Conservation (phyloP, 2,113 vertebrate genomes). For the Phalacrocorax aristotelis region DNA sequence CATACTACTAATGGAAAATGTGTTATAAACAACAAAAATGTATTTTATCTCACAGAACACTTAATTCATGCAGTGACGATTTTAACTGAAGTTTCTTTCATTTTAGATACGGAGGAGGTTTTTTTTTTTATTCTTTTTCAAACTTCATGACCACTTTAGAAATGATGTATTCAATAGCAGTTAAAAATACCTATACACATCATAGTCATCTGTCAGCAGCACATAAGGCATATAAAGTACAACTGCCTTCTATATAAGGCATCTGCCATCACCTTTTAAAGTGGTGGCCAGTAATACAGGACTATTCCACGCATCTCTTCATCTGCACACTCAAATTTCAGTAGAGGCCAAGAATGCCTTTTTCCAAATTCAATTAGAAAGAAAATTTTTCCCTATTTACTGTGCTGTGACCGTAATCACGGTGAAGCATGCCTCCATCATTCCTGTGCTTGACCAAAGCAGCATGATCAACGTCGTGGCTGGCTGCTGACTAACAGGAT, state of each 20-base stretch:
- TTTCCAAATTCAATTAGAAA: not conserved
- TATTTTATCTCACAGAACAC: constrained; percentile 36
- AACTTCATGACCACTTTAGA: not conserved
- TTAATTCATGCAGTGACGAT: constrained; percentile 56
- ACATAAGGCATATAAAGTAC: not conserved
- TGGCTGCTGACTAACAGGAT: not conserved
- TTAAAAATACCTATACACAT: not conserved
- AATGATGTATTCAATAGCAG: not conserved
- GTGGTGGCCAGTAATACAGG: not conserved
- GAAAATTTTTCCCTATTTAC: not conserved
- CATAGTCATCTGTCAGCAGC: not conserved
- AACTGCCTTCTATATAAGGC: not conserved
- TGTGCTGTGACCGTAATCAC: not conserved
- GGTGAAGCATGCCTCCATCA: not conserved
- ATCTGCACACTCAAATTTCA: not conserved
- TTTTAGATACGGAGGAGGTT: not conserved
- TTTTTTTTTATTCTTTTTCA: not conserved
- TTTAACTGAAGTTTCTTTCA: constrained; percentile 43
- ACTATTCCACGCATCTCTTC: not conserved
- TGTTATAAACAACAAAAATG: constrained; percentile 58
- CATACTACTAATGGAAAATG: constrained; percentile 57
- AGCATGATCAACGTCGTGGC: not conserved
- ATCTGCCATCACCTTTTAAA: not conserved
- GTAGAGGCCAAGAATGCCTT: not conserved
- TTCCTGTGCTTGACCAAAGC: not conserved